Conservation (phyloP, 2,888 invertebrate species). For the Aphrophora alni region DNA sequence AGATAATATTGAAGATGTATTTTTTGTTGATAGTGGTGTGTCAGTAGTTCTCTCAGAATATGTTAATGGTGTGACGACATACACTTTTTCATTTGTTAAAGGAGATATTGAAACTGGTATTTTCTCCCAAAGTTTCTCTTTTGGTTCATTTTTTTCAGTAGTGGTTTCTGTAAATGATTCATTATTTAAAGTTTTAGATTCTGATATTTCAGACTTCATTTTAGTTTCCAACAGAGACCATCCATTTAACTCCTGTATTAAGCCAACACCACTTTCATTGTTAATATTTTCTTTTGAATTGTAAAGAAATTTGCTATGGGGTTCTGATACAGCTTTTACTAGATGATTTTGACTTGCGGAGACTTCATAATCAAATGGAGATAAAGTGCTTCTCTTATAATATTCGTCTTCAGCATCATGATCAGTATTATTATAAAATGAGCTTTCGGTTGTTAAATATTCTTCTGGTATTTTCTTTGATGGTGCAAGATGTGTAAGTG, state of each 20-base stretch:
- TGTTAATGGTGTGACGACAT: conserved; percentile 78
- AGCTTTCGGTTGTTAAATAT: conserved; percentile 70
- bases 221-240: conserved; percentile 48
- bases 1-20: conserved; percentile 11
- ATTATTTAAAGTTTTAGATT: neutral
- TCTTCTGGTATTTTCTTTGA: conserved; percentile 81
- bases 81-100: conserved; percentile 79
- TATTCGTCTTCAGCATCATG: neutral
- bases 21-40: neutral
- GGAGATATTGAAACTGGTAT: conserved; percentile 75
- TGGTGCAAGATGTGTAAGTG: conserved; percentile 50
- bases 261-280: conserved; percentile 24
- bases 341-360: conserved; percentile 47
- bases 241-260: conserved; percentile 37
- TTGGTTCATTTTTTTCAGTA: conserved; percentile 54
- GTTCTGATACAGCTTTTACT: conserved; percentile 40
- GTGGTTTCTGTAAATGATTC: conserved; percentile 39
- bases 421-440: conserved; percentile 39
- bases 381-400: neutral
- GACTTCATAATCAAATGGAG: conserved; percentile 40
- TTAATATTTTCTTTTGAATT: conserved; percentile 15
- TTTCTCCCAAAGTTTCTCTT: conserved; percentile 67
- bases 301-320: conserved; percentile 27
- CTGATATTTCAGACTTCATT: conserved; percentile 15
- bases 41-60: neutral